These are phyloP conservation scores for Eupeodes luniger DNA, from an alignment of 2,888 invertebrate genomes.

Conservation along the genomic window DNA sequence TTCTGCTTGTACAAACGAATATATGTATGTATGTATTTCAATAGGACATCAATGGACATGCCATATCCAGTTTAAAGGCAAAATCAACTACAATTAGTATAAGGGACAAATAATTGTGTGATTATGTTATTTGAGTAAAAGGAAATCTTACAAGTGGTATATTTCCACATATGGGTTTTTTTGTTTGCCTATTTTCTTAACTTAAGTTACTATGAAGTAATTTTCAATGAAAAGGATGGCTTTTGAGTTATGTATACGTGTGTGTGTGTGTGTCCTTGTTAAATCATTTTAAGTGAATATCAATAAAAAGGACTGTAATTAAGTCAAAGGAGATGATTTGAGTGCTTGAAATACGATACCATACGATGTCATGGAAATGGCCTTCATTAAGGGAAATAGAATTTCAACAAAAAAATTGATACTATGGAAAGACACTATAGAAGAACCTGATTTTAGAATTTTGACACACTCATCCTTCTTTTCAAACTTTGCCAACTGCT, in stretches of 20 bases:
- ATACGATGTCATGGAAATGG: not conserved
- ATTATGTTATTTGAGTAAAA: conserved; percentile 21
- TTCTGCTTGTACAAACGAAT: conserved; percentile 29
- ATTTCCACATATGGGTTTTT: conserved; percentile 2
- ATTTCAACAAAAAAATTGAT: no score
- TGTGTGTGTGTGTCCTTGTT: conserved; percentile 49
- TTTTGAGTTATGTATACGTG: not conserved
- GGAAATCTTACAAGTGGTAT: conserved; percentile 35
- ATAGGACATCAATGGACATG: conserved; percentile 50
- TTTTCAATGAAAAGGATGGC: not conserved
- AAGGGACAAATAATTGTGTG: conserved; percentile 27
- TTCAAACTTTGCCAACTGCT: no score
- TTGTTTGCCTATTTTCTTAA: conserved; percentile 3
- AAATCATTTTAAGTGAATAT: conserved; percentile 40
- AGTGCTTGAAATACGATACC: not conserved
- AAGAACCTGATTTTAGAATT: no score
- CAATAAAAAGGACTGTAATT: conserved; percentile 36
- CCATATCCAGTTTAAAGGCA: conserved; percentile 25
- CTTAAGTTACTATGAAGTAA: not conserved
- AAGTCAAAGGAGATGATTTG: conserved; percentile 11
- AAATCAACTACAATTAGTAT: conserved; percentile 68
- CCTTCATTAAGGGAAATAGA: conserved; percentile 10
- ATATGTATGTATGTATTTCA: conserved; percentile 30
- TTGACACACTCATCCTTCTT: no score
- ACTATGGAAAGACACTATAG: no score